Evolutionary conservation across 2,797 vertebrate species (phyloP).

Genomic region (Onychomys torridus): DNA sequence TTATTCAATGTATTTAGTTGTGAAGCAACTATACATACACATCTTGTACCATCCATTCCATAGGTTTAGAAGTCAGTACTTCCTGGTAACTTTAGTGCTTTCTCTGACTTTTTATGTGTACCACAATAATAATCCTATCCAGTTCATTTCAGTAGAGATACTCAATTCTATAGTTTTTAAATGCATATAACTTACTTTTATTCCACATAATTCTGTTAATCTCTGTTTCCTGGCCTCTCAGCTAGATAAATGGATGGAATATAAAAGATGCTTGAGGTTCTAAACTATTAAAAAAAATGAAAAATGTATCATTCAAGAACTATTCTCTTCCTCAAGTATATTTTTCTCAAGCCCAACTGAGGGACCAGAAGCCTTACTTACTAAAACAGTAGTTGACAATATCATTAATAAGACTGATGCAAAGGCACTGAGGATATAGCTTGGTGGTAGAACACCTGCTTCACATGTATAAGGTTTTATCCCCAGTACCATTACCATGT

Average conservation of each 20-base stretch:
- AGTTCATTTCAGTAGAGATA: constrained; percentile 6
- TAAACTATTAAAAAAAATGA: constrained; percentile 8
- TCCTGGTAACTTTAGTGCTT: background rate
- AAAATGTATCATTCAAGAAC: background rate
- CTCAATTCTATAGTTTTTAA: constrained; percentile 19
- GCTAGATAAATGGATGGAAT: background rate
- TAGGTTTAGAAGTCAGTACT: background rate
- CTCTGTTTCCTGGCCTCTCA: constrained; percentile 19
- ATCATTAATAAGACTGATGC: background rate
- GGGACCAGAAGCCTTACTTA: background rate
- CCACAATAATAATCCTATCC: background rate
- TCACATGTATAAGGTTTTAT: background rate
- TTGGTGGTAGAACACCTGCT: background rate
- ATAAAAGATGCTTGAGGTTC: background rate
- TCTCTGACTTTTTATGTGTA: background rate
- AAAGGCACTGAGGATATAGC: background rate
- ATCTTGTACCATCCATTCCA: background rate
- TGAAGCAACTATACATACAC: background rate
- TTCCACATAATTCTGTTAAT: constrained; percentile 39
- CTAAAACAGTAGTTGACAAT: background rate
- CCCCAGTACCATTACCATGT: background rate
- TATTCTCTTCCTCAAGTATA: background rate
- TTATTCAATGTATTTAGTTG: constrained; percentile 3
- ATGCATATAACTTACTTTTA: background rate
- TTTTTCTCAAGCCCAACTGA: background rate